These are phyloP conservation scores for Aleiodes leptofemur DNA, from an alignment of 2,888 invertebrate species.

Conservation along the genomic window DNA sequence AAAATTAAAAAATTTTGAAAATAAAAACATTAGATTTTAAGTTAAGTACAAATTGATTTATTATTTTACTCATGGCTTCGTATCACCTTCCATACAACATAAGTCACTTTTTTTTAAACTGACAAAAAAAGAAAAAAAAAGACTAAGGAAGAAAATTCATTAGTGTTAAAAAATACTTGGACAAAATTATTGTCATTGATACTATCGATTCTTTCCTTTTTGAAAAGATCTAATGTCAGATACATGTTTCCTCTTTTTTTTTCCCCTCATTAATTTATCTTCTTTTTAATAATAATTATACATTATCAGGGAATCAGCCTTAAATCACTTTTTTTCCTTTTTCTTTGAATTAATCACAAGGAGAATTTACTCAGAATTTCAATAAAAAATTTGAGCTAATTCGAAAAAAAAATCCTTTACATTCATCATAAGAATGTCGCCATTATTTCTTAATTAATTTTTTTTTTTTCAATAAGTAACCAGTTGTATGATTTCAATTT, in stretches of 20 bases:
- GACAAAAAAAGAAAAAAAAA: slow-evolving; percentile 5
- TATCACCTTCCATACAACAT: not conserved
- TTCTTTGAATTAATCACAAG: slow-evolving; percentile 14
- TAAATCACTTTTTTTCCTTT: not conserved
- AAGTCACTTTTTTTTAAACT: slow-evolving; percentile 6
- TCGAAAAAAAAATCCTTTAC: slow-evolving; percentile 19
- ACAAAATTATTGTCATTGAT: too few species aligned
- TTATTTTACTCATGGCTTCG: slow-evolving; percentile 52
- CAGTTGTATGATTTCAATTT: slow-evolving; percentile 52
- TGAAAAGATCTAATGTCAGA: slow-evolving; percentile 17
- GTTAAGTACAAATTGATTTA: slow-evolving; percentile 71
- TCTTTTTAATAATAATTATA: not conserved
- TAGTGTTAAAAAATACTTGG: too few species aligned
- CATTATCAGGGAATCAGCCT: slow-evolving; percentile 1
- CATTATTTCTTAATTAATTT: slow-evolving; percentile 42
- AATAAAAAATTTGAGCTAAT: slow-evolving; percentile 3
- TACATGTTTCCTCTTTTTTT: slow-evolving; percentile 4
- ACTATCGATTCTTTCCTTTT: not conserved
- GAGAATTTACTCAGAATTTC: slow-evolving; percentile 6
- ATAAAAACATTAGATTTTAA: slow-evolving; percentile 36
- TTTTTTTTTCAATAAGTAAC: slow-evolving; percentile 33
- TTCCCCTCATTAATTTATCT: not conserved
- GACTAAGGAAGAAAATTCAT: not conserved
- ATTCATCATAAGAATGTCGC: slow-evolving; percentile 18
- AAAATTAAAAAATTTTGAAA: slow-evolving; percentile 2